Evolutionary conservation across 2,888 invertebrate species (phyloP), one percentile per base, ranked within the genome.

Genomic region (Chouioia cunea): DNA sequence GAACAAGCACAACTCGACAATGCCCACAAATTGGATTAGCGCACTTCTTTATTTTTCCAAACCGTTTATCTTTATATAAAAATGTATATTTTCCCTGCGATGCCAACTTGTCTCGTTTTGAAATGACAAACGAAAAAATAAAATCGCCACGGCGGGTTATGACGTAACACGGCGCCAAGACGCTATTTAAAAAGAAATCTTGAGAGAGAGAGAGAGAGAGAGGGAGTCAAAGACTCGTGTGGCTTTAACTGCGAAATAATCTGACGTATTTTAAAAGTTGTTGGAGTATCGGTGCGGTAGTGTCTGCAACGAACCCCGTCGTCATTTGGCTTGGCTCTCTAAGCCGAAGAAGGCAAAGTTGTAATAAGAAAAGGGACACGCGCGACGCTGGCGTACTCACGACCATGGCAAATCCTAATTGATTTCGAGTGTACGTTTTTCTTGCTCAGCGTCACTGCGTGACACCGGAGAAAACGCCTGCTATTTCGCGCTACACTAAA

Each of bases 211-310:
- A 27, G 60, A 22, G 46, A 54, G 64, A 22, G 18, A 27, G 15
- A n/a, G 20, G 15, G 6, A 22, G 43, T 15, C 36, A 43, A 20
- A 2, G 48, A 16, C 48, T 23, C 18, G 46, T 14, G 15, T 1
- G 48, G 56, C 60, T 46, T 23, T 54, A 64, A 43, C 52, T 80
- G 78, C 79, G 77, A 83, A 84, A 83, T 83, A 83, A 84, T 84
- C 83, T 82, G 83, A 83, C 82, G 82, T 82, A 83, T 84, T 84
- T 83, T 79, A 83, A 82, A 82, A 83, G 82, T 81, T 82, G 79
- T 81, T 82, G 79, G 80, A 83, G 82, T 83, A 81, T 81, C 80
- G 80, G 77, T 77, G 47, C 10, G 2, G 43, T 4, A 22, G 6
- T 18, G 8, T 10, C 12, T 54, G 12, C 50, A 8, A n/a, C 20